phyloP scores from a whole-genome alignment of 1,140 invertebrate species.

The Nylanderia fulva region DNA sequence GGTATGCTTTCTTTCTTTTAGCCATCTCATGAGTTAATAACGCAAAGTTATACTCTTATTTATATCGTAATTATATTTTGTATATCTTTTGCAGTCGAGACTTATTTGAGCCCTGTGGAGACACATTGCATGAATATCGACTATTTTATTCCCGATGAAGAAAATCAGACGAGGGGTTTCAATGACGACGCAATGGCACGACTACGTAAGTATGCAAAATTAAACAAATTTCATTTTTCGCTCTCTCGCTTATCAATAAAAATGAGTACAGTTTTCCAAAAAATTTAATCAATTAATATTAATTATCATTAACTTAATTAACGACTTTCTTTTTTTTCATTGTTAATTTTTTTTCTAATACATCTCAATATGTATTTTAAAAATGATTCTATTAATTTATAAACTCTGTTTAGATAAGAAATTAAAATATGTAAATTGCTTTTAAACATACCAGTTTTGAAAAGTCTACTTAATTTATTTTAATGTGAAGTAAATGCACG shows the following conservation, averaged over 20 bases:
- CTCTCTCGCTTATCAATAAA: not conserved
- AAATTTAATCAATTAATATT: not conserved
- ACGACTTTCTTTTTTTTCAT: not conserved
- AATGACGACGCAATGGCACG: slow-evolving; percentile 94
- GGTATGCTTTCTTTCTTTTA: not conserved
- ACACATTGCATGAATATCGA: slow-evolving; percentile 98
- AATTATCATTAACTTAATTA: not conserved
- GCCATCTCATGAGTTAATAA: not conserved
- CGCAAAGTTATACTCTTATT: not conserved
- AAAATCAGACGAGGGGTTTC: slow-evolving; percentile 92
- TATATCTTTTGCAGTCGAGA: slow-evolving; percentile 90
- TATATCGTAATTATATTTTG: slow-evolving; percentile 8
- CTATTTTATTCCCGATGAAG: slow-evolving; percentile 95
- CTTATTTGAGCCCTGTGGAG: slow-evolving; percentile 96
- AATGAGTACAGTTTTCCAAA: not conserved
- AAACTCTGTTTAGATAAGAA: not conserved
- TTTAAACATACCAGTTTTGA: not conserved
- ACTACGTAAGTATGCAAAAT: slow-evolving; percentile 88
- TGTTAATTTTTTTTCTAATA: not conserved
- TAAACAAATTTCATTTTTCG: slow-evolving; percentile 16
- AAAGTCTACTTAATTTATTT: not conserved
- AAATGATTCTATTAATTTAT: not conserved
- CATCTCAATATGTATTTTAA: not conserved
- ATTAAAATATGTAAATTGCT: not conserved
- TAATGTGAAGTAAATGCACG: not conserved